Percentiles rank a stretch among this genome's conserved stretches.
These are phyloP conservation scores for Enteromius treurensis DNA, from an alignment of 2,797 vertebrate genomes.

Conservation along the genomic window DNA sequence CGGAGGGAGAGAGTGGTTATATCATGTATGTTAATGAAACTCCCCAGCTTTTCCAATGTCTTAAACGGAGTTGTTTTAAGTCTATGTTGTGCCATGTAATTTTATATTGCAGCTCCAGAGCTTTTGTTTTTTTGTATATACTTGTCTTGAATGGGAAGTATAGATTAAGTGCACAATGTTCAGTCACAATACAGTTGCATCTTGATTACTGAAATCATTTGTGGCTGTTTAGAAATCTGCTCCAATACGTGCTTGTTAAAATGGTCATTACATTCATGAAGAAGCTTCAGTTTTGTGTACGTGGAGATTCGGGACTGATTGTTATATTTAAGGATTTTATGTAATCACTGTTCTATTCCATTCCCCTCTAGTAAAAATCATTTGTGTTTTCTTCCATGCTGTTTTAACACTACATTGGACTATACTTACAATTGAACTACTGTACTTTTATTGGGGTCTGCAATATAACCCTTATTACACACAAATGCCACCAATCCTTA, in stretches of 20 bases:
- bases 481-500: constrained; percentile 33
- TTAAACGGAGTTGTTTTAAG: constrained; percentile 51
- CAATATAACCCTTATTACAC: constrained; percentile 15
- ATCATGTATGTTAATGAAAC: neutral
- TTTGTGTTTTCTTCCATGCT: neutral
- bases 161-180: constrained; percentile 38
- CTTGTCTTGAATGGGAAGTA: constrained; percentile 41
- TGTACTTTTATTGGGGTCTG: constrained; percentile 11
- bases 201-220: neutral
- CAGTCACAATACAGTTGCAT: constrained; percentile 26
- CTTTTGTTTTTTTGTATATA: constrained; percentile 37
- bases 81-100: constrained; percentile 67
- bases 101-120: constrained; percentile 47
- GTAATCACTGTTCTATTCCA: neutral
- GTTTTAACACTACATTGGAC: constrained; percentile 41
- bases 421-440: constrained; percentile 5
- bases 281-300: neutral
- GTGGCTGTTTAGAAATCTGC: neutral
- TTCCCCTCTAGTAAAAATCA: neutral
- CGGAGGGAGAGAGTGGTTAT: constrained; percentile 15
- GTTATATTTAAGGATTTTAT: constrained; percentile 31
- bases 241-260: constrained; percentile 1
- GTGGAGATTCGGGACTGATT: neutral
- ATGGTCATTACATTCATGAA: neutral
- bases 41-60: constrained; percentile 36